Evolutionary conservation across 1,140 invertebrate species (phyloP).

Genomic region (Caenorhabditis remanei): DNA sequence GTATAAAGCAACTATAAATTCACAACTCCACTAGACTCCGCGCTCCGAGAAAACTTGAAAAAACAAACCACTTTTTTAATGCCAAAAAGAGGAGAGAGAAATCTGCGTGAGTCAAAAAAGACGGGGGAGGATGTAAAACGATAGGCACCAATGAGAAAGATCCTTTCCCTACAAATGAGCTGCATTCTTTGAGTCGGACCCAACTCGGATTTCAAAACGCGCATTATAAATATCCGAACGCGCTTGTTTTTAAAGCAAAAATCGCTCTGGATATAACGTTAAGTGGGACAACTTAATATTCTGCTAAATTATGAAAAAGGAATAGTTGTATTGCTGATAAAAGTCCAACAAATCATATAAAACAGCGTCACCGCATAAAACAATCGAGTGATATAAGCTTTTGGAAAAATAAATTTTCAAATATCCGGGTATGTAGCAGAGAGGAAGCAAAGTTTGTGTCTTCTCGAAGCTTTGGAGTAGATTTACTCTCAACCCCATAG

Average conservation of each 20-base stretch:
- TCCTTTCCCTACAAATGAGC: constrained; percentile 53
- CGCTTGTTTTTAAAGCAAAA: constrained; percentile 4
- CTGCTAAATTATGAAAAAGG: no score
- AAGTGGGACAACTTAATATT: no score
- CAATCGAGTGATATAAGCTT: background rate
- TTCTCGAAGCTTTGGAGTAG: background rate
- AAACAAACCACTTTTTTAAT: background rate
- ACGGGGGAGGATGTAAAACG: constrained; percentile 54
- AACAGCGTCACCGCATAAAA: no score
- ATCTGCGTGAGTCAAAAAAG: constrained; percentile 39
- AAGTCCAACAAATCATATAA: no score
- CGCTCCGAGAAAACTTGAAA: no score
- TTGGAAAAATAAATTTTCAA: background rate
- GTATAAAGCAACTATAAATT: background rate
- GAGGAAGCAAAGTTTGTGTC: constrained; percentile 27
- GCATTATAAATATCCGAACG: constrained; percentile 44
- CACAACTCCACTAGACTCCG: no score
- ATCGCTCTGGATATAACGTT: no score
- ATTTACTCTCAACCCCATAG: constrained; percentile 43
- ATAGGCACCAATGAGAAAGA: constrained; percentile 54
- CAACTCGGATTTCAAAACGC: constrained; percentile 52
- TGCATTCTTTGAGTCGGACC: constrained; percentile 45
- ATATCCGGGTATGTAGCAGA: background rate
- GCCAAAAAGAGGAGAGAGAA: background rate
- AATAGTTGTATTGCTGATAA: no score